Conservation (phyloP, 2,888 invertebrate species). For the Aporophyla lueneburgensis region DNA sequence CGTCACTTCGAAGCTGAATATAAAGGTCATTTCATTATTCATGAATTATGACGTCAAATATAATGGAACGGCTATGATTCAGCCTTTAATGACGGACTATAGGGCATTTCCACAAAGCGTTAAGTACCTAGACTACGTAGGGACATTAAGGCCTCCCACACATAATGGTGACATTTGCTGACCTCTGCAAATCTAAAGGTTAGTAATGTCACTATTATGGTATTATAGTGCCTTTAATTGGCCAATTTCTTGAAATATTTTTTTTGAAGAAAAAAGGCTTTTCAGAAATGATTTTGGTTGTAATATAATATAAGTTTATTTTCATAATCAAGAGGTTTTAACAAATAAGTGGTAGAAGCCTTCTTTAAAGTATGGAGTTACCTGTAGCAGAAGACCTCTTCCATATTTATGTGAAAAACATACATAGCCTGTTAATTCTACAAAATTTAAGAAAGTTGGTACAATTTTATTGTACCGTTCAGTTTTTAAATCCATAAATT, state of each 20-base stretch:
- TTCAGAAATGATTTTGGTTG: not conserved
- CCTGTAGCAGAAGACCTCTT: no score
- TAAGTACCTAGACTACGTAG: slow-evolving; percentile 20
- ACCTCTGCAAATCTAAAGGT: slow-evolving; percentile 38
- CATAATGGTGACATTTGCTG: slow-evolving; percentile 53
- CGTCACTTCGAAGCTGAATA: slow-evolving; percentile 64
- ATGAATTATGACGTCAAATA: slow-evolving; percentile 74
- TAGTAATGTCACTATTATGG: slow-evolving; percentile 1
- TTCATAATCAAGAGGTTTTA: no score
- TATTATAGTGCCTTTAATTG: no score
- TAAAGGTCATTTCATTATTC: slow-evolving; percentile 80
- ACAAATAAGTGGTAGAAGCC: no score
- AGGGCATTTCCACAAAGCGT: slow-evolving; percentile 73
- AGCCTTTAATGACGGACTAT: slow-evolving; percentile 73
- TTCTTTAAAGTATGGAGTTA: no score
- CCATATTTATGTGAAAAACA: no score
- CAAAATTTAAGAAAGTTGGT: no score
- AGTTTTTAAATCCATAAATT: not conserved
- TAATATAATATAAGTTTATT: no score
- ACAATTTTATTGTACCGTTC: no score
- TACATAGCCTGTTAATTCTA: no score
- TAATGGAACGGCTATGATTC: slow-evolving; percentile 75
- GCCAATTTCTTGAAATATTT: not conserved
- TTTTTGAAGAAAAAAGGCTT: not conserved
- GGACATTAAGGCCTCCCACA: slow-evolving; percentile 33